Base-by-base conservation (phyloP, 2,888 invertebrate species). In the Mycogona germanica region DNA sequence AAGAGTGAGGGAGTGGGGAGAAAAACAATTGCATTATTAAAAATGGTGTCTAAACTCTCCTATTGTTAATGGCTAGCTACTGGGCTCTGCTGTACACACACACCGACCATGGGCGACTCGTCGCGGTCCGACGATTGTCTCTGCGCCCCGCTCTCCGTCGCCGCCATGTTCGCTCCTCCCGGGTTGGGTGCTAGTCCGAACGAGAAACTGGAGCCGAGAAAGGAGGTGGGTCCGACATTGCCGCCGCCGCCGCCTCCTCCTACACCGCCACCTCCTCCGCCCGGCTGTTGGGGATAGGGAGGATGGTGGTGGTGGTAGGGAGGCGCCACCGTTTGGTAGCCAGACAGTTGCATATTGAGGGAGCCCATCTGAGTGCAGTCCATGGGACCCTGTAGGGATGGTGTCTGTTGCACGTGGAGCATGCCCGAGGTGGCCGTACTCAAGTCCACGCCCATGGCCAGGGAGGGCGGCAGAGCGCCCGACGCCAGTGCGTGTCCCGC, bases 81-180 rank as follows among this genome's bases (percentile, higher is more conserved):
- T 65, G 91, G 88, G 76, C 86, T 87, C 76, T 89, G 88, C 73
- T 87, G 86, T 68, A 87, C 82, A 74, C 88, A 87, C 64, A 87
- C 87, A 60, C 83, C 86, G 66, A 88, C 82, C 85, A 89, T 84
- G 62, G 85, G 84, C 65, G 83, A 82, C 66, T 82, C 82, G 63
- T 82, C 81, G 61, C 78, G 70, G 62, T 77, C 76, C 64, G 72
- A 62, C 69, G 57, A 41, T 32, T 51, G 55, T 45, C 55, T 51
- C n/a, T 37, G 54, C 23, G 49, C 23, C n/a, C 29, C 49, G n/a
- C 41, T 32, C 23, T 41, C 49, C 9, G 49, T n/a, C 17, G 48
- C 29, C 3, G 45, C 12, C 7, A 52, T 55, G 37, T 47, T 47
- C 32, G 47, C 53, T 21, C 59, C 58, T 47, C 60, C 56, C n/a